Conservation (phyloP, 2,888 invertebrate genomes). For the Zygothrica quintamaculata region DNA sequence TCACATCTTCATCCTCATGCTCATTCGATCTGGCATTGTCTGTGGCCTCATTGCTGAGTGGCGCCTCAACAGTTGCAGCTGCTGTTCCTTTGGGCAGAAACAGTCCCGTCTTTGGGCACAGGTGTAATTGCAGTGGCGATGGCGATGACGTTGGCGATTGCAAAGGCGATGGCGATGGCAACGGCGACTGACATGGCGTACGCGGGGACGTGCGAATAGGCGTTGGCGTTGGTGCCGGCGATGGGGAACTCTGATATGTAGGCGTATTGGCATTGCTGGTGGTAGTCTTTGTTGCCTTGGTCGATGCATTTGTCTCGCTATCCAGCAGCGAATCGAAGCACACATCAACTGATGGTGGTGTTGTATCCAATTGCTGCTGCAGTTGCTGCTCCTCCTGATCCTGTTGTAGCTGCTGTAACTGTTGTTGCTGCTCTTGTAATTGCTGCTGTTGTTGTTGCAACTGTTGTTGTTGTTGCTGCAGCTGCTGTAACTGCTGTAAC, state of each 20-base stretch:
- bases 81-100: slow-evolving; percentile 69
- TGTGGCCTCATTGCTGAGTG: slow-evolving; percentile 1
- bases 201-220: not conserved
- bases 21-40: slow-evolving; percentile 11
- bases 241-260: slow-evolving; percentile 63
- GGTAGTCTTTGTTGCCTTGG: slow-evolving; percentile 60
- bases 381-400: slow-evolving; percentile 11
- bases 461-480: too few relatives aligned
- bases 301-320: slow-evolving; percentile 68
- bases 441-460: not conserved
- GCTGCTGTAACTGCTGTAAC: too few relatives aligned
- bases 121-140: slow-evolving; percentile 71
- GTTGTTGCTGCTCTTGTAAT: slow-evolving; percentile 13
- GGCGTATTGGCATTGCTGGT: slow-evolving; percentile 58
- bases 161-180: slow-evolving; percentile 3
- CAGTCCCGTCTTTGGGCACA: slow-evolving; percentile 82
- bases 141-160: slow-evolving; percentile 50
- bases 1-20: not conserved
- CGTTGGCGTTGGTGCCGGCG: slow-evolving; percentile 12
- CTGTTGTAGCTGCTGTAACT: slow-evolving; percentile 16
- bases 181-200: too few relatives aligned
- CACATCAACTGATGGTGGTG: slow-evolving; percentile 20
- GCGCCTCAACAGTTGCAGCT: slow-evolving; percentile 5
- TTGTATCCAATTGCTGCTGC: slow-evolving; percentile 8
- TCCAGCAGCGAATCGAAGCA: slow-evolving; percentile 68